Evolutionary conservation across 1,140 invertebrate genomes (phyloP).

Genomic region (Temnothorax curvispinosus): DNA sequence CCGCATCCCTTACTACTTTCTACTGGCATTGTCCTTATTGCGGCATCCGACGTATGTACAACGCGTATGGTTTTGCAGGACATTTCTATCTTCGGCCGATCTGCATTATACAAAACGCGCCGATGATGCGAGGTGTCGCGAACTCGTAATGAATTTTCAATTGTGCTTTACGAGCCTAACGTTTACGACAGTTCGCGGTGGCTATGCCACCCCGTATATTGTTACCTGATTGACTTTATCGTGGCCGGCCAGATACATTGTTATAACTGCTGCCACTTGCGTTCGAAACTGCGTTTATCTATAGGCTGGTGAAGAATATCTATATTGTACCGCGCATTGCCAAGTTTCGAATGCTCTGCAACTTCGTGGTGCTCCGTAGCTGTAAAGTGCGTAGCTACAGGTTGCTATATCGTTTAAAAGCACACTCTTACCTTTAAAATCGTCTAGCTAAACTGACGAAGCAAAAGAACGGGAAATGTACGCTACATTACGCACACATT

Average conservation of each 20-base stretch:
- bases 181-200: not conserved
- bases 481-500: not conserved
- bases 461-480: not conserved
- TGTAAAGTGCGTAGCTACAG: constrained; percentile 11
- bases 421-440: not conserved
- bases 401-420: constrained; percentile 12
- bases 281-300: constrained; percentile 49
- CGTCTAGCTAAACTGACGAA: not conserved
- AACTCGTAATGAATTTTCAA: constrained; percentile 61
- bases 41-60: not conserved
- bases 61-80: constrained; percentile 9
- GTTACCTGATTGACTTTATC: constrained; percentile 61
- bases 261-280: constrained; percentile 29
- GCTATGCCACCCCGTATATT: constrained; percentile 17
- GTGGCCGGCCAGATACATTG: constrained; percentile 33
- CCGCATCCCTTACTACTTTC: not conserved
- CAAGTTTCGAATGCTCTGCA: constrained; percentile 34
- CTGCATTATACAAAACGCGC: constrained; percentile 19
- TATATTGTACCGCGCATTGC: constrained; percentile 36
- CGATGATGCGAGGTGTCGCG: constrained; percentile 36
- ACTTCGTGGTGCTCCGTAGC: not conserved
- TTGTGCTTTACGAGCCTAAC: constrained; percentile 53
- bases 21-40: constrained; percentile 35
- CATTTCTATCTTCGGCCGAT: constrained; percentile 44
- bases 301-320: constrained; percentile 36